phyloP scores from a whole-genome alignment of 2,888 invertebrate genomes.

The Euzophera pinguis region DNA sequence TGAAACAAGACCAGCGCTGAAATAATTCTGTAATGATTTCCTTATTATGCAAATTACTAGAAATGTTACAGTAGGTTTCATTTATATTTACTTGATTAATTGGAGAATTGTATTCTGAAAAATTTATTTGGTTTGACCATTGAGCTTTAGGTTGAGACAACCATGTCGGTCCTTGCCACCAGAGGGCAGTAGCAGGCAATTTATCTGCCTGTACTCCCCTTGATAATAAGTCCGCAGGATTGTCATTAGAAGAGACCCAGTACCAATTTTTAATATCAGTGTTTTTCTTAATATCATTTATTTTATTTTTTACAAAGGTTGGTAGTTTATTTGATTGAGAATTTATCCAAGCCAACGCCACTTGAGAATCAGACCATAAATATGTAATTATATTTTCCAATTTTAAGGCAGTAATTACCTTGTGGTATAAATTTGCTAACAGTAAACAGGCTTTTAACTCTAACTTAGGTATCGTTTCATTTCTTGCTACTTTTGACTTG shows the following conservation, averaged over 20 bases:
- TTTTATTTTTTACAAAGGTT: neutral
- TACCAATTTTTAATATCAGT: neutral
- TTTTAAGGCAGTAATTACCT: too few relatives aligned
- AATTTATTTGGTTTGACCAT: neutral
- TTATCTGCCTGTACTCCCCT: neutral
- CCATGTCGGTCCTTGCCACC: neutral
- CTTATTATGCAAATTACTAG: too few relatives aligned
- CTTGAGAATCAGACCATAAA: too few relatives aligned
- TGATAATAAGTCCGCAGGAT: neutral
- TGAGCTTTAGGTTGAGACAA: neutral
- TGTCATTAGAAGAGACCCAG: neutral
- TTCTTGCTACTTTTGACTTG: too few relatives aligned
- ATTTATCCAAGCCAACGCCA: too few relatives aligned
- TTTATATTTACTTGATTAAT: neutral
- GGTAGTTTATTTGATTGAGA: too few relatives aligned
- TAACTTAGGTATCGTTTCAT: too few relatives aligned
- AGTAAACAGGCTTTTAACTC: too few relatives aligned
- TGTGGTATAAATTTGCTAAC: too few relatives aligned
- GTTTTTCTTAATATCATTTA: neutral
- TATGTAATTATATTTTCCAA: too few relatives aligned
- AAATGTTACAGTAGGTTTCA: neutral
- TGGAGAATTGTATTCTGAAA: neutral
- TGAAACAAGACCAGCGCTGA: neutral
- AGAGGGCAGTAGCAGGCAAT: neutral
- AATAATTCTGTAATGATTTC: too few relatives aligned